phyloP scores from a whole-genome alignment of 2,113 vertebrate species.

The Vulpes vulpes region DNA sequence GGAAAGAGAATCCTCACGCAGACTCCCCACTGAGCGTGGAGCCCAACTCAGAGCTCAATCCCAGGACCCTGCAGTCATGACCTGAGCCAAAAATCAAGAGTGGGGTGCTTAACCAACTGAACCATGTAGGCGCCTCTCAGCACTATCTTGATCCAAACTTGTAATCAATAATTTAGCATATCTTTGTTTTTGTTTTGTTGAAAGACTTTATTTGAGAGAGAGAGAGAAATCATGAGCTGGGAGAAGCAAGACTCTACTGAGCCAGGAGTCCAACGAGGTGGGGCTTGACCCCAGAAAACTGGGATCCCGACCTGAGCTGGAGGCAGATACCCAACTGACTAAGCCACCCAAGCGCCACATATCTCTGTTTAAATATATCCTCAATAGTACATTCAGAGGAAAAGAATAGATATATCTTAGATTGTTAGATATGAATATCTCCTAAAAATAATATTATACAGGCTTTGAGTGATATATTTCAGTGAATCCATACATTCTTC shows the following conservation, averaged over 20 bases:
- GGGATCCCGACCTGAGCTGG: no score
- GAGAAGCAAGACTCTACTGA: no score
- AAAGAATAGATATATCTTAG: background rate
- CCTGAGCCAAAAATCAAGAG: background rate
- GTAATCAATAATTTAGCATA: background rate
- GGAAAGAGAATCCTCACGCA: background rate
- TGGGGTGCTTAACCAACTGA: background rate
- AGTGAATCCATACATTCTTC: background rate
- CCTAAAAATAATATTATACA: constrained; percentile 19
- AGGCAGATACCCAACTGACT: no score
- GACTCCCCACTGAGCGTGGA: background rate
- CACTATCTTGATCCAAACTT: background rate
- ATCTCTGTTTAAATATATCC: background rate
- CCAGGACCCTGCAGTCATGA: background rate
- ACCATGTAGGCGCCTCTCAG: background rate
- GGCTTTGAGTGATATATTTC: background rate
- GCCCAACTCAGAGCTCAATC: background rate
- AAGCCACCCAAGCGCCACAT: background rate
- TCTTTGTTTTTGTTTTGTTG: background rate
- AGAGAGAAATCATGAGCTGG: no score
- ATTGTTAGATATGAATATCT: background rate
- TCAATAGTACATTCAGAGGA: background rate
- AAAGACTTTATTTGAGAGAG: no score
- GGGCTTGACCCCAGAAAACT: no score
- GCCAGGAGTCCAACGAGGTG: no score